Base-by-base conservation (phyloP, 1,140 invertebrate genomes). In the Caenorhabditis inopinata region DNA sequence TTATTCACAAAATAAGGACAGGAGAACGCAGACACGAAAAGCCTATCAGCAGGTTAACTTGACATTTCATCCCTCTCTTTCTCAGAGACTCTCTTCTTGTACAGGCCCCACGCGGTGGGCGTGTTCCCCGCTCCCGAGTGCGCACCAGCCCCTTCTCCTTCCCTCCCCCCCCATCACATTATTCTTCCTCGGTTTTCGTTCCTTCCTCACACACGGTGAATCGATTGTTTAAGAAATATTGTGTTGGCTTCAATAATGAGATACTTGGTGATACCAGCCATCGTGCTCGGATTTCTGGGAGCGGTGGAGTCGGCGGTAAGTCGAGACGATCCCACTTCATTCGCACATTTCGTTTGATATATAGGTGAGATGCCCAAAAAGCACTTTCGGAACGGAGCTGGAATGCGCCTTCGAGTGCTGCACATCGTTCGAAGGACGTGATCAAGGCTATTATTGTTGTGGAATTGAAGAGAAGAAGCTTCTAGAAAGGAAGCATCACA, bases 381-480 rank as follows among this genome's bases (percentile, higher is more conserved):
- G 75, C 16, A 42, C 45, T 18, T 74, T 73, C 18, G 82, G 82
- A 18, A 12, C n/a, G 11, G 38, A 77, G n/a, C 23, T 83, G 21
- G 74, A 82, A 18, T 83, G 82, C 46, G 82, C 82, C 25, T 83
- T 83, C 51, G 82, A 83, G 48, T 83, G 82, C 46, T 83, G 82
- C 29, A 46, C 48, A 32, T 78, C 74, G n/a, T 42, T 78, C 1
- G 78, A 83, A 78, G 82, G 79, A 74, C 74, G 47, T 47, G 35
- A 76, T 83, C 75, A 83, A 49, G 82, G 79, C 14, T 82, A 82
- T 25, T 83, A 83, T 62, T 83, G 82, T 46, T 83, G 82, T 74
- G 82, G 82, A 21, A 27, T 74, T 18, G 82, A 83, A 27, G 82
- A 83, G 47, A 82, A 82, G 11, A 16, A 38, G 7, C 62, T 82